Conservation (phyloP, 2,797 vertebrate genomes). For the Mallotus villosus region DNA sequence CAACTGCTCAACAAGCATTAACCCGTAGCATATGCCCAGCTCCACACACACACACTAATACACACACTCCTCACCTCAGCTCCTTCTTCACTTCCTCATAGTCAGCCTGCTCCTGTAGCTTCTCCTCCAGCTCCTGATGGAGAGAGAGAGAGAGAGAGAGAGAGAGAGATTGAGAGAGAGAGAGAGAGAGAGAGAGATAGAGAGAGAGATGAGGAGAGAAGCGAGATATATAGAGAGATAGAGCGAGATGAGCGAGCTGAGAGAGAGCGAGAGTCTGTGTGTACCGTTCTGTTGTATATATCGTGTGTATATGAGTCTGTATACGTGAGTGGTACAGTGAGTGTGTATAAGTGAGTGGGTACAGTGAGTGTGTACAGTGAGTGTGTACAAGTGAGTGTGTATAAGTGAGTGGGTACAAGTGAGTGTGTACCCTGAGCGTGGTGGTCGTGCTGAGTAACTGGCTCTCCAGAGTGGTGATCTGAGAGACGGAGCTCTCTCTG, state of each 20-base stretch:
- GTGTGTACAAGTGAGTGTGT: too few species aligned
- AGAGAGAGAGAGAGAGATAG: background rate
- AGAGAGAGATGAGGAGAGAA: background rate
- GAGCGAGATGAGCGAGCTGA: background rate
- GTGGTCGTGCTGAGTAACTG: conserved; percentile 91
- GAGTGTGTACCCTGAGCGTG: conserved; percentile 77
- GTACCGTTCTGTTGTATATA: too few species aligned
- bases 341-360: background rate
- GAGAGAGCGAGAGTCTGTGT: too few species aligned
- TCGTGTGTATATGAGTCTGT: background rate
- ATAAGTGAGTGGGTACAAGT: background rate
- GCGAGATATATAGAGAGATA: background rate
- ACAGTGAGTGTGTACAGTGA: too few species aligned
- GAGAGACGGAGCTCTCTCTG: conserved; percentile 90
- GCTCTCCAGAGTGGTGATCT: conserved; percentile 93
- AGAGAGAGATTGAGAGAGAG: background rate
- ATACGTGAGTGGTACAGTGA: background rate
- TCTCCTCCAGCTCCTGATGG: conserved; percentile 93
- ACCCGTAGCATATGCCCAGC: background rate
- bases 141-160: conserved; percentile 18
- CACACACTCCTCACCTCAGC: conserved; percentile 83
- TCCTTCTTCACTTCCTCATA: conserved; percentile 99
- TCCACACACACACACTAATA: conserved; percentile 14
- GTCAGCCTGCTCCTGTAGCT: conserved; percentile 92
- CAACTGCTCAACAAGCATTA: background rate